Percentiles rank a stretch among this genome's conserved stretches.
Evolutionary conservation across 2,113 vertebrate species (phyloP).

Genomic region (Thymallus thymallus): DNA sequence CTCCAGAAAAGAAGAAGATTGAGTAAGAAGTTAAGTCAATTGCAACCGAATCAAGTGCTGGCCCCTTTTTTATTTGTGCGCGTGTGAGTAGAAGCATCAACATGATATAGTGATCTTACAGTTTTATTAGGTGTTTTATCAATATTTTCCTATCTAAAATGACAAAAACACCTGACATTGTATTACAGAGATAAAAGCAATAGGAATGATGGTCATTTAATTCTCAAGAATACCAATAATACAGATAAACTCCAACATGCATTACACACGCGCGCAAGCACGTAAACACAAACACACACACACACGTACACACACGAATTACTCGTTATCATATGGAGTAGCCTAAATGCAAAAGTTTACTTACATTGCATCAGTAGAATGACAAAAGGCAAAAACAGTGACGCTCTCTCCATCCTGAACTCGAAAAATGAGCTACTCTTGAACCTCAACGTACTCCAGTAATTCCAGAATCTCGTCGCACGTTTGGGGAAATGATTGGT

Average conservation of each 20-base stretch:
- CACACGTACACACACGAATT: conserved; percentile 12
- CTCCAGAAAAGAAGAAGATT: too few species aligned
- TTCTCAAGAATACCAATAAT: neutral
- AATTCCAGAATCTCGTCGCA: neutral
- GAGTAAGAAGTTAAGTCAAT: too few species aligned
- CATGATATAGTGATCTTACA: too few species aligned
- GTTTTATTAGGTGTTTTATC: too few species aligned
- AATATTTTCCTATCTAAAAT: too few species aligned
- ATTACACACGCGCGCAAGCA: neutral
- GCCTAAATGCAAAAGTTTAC: conserved; percentile 23
- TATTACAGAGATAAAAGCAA: too few species aligned
- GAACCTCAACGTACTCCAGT: conserved; percentile 52
- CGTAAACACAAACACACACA: too few species aligned
- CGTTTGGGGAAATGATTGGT: neutral
- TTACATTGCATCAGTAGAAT: conserved; percentile 68
- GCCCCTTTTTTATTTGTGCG: too few species aligned
- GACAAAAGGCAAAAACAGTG: conserved; percentile 50
- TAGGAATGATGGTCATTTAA: too few species aligned
- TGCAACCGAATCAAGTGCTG: too few species aligned
- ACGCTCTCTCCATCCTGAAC: conserved; percentile 62
- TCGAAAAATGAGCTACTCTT: conserved; percentile 38
- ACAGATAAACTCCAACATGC: neutral
- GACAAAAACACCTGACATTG: neutral
- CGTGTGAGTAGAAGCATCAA: too few species aligned
- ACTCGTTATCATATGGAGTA: neutral